phyloP scores from a whole-genome alignment of 2,888 invertebrate genomes.

The Blastobasis lacticolella region DNA sequence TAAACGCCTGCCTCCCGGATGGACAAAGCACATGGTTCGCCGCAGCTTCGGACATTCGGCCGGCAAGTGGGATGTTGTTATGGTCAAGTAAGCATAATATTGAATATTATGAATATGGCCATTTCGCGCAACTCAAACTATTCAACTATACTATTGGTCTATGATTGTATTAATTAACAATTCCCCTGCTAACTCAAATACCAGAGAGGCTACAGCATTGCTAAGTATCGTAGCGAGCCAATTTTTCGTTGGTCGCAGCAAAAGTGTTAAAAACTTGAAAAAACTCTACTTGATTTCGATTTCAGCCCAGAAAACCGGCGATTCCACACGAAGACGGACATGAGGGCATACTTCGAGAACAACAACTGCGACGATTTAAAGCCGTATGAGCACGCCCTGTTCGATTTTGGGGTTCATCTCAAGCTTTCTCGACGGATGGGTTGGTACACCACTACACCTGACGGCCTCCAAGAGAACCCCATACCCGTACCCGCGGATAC shows the following conservation, averaged over 20 bases:
- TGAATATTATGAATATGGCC: no score
- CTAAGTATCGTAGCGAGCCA: no score
- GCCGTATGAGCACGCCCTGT: constrained; percentile 39
- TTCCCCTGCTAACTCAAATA: no score
- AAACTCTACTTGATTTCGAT: constrained; percentile 12
- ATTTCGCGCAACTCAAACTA: no score
- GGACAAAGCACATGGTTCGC: constrained; percentile 86
- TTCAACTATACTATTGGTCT: no score
- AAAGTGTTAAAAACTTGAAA: no score
- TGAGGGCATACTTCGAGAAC: constrained; percentile 47
- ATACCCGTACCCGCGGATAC: constrained; percentile 26
- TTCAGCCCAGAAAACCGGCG: constrained; percentile 53
- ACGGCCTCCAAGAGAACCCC: constrained; percentile 25
- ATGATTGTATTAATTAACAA: no score
- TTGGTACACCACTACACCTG: constrained; percentile 44
- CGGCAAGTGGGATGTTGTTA: constrained; percentile 88
- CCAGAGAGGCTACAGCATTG: no score
- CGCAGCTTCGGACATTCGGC: constrained; percentile 79
- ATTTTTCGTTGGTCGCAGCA: no score
- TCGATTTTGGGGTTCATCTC: constrained; percentile 62
- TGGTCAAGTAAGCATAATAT: constrained; percentile 71
- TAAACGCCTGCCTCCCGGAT: constrained; percentile 81
- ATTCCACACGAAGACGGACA: constrained; percentile 60
- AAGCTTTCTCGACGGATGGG: constrained; percentile 60
- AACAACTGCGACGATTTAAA: constrained; percentile 24